These are phyloP conservation scores for Isichthys henryi DNA, from an alignment of 2,113 vertebrate species.

Conservation along the genomic window DNA sequence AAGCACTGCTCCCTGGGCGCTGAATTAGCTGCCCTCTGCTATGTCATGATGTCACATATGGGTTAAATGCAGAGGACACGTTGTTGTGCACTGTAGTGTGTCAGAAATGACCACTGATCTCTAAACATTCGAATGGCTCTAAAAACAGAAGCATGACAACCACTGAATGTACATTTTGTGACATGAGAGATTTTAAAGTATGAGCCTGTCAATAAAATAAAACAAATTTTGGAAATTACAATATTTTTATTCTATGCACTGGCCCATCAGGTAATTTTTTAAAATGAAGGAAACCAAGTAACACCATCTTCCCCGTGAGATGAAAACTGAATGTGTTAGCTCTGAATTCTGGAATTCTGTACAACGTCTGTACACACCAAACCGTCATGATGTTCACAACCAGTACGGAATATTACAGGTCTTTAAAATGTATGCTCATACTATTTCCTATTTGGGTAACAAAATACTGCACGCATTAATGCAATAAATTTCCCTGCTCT, in stretches of 20 bases:
- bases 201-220: neutral
- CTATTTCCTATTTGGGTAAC: neutral
- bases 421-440: neutral
- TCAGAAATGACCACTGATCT: too few species aligned
- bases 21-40: too few species aligned
- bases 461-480: neutral
- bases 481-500: neutral
- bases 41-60: too few species aligned
- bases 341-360: too few species aligned
- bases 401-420: neutral
- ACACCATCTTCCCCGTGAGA: too few species aligned
- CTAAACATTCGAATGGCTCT: neutral
- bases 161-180: neutral
- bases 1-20: too few species aligned
- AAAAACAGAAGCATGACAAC: neutral
- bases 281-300: neutral
- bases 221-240: neutral
- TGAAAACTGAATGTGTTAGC: too few species aligned
- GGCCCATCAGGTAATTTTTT: neutral
- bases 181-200: neutral
- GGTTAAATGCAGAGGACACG: too few species aligned
- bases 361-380: too few species aligned
- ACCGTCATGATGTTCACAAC: neutral
- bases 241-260: neutral
- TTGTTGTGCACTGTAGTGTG: too few species aligned